Conservation (phyloP, 2,888 invertebrate genomes). For the Latrodectus elegans region DNA sequence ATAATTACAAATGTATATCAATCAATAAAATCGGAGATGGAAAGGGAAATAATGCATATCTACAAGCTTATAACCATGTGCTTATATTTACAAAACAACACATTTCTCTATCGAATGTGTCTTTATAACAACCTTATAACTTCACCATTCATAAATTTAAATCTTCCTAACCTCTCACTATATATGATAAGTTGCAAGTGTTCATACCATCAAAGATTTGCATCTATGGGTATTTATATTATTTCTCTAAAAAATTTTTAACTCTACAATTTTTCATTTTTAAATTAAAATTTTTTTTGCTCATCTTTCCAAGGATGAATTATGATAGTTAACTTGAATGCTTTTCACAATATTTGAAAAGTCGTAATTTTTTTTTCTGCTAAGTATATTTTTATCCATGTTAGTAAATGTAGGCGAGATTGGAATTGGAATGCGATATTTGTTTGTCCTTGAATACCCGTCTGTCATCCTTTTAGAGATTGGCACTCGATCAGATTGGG, state of each 20-base stretch:
- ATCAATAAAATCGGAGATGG: conserved; percentile 48
- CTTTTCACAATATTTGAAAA: background rate
- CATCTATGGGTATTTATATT: background rate
- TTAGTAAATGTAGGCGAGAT: conserved; percentile 28
- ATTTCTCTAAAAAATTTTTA: background rate
- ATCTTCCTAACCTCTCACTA: background rate
- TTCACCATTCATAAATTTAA: background rate
- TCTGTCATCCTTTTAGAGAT: conserved; percentile 33
- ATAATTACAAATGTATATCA: conserved; percentile 52
- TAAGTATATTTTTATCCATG: conserved; percentile 35
- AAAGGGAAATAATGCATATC: conserved; percentile 48
- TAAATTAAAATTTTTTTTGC: background rate
- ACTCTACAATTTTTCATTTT: background rate
- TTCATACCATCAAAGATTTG: background rate
- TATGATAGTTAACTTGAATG: conserved; percentile 58
- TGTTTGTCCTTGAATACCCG: conserved; percentile 51
- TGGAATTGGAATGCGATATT: conserved; percentile 25
- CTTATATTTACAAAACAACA: conserved; percentile 41
- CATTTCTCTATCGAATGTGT: background rate
- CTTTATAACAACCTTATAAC: background rate
- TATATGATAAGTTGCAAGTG: background rate
- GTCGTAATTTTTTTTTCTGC: conserved; percentile 29
- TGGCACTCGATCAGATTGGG: conserved; percentile 16
- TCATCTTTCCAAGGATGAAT: background rate
- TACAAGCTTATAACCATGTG: conserved; percentile 62